Evolutionary conservation across 64 coral and sea anemone species (phyloP).

Genomic region (Stichodactyla mertensii): DNA sequence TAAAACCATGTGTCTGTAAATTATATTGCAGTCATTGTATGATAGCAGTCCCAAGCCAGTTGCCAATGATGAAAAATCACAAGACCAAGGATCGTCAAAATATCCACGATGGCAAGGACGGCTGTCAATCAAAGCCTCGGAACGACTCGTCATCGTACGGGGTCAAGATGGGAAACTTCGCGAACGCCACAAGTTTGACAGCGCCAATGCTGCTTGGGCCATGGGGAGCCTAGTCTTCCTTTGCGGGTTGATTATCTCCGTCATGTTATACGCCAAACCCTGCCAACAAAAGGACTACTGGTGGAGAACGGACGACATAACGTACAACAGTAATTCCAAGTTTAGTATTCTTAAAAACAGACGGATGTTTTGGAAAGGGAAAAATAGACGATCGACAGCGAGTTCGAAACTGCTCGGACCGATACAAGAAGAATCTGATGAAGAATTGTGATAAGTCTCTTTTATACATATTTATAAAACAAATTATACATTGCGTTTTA

Average conservation of each 20-base stretch:
- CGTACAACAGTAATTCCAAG: constrained; percentile 77
- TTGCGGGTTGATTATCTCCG: constrained; percentile 51
- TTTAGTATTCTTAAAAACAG: constrained; percentile 80
- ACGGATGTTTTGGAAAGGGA: constrained; percentile 38
- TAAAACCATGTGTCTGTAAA: not conserved
- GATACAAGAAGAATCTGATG: constrained; percentile 72
- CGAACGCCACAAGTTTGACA: constrained; percentile 58
- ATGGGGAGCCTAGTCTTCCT: constrained; percentile 85
- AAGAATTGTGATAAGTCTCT: constrained; percentile 41
- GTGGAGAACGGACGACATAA: constrained; percentile 60
- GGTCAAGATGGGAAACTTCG: constrained; percentile 24
- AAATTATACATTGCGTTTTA: not conserved
- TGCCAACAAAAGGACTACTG: constrained; percentile 92
- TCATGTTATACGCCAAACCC: constrained; percentile 74
- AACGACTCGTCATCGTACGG: constrained; percentile 58
- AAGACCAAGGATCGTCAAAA: not conserved
- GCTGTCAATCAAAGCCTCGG: constrained; percentile 64
- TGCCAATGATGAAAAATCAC: not conserved
- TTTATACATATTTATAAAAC: not conserved
- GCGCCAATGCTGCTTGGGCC: constrained; percentile 88
- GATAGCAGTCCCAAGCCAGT: not conserved
- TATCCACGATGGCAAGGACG: not conserved
- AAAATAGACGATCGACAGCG: constrained; percentile 19
- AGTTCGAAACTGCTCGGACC: constrained; percentile 39
- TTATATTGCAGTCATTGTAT: not conserved